Conservation (phyloP, 2,888 invertebrate genomes). For the Xestia sexstrigata region DNA sequence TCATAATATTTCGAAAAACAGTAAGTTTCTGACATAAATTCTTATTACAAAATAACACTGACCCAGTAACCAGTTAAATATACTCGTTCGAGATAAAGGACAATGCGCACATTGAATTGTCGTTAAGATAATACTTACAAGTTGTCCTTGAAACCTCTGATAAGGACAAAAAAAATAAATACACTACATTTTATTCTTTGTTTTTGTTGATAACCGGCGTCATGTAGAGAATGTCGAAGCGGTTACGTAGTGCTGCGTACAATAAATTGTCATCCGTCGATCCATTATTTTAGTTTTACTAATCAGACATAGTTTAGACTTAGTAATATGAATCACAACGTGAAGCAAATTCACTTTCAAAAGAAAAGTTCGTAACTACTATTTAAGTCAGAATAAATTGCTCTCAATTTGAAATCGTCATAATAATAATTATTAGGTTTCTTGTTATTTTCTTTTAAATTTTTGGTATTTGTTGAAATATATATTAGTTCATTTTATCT, state of each 20-base stretch:
- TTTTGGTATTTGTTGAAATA: too few species aligned
- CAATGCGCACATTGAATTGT: slow-evolving; percentile 38
- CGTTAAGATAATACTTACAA: slow-evolving; percentile 50
- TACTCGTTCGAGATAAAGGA: slow-evolving; percentile 53
- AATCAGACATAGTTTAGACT: background rate
- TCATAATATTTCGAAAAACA: slow-evolving; percentile 5
- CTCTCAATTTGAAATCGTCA: too few species aligned
- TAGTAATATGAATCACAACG: too few species aligned
- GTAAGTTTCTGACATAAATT: background rate
- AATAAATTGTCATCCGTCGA: background rate
- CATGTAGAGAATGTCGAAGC: background rate
- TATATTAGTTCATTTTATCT: too few species aligned
- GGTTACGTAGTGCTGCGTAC: background rate
- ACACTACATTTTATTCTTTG: slow-evolving; percentile 15
- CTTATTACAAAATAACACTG: slow-evolving; percentile 50
- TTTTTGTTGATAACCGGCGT: background rate
- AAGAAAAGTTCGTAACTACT: too few species aligned
- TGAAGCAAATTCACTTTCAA: too few species aligned
- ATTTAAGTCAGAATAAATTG: too few species aligned
- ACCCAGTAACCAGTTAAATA: slow-evolving; percentile 48
- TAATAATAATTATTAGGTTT: too few species aligned
- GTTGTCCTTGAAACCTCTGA: slow-evolving; percentile 49
- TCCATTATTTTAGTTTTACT: background rate
- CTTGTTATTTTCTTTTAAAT: too few species aligned
- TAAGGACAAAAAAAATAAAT: slow-evolving; percentile 28